Evolutionary conservation across 2,888 invertebrate genomes (phyloP).

Genomic region (Lathronympha strigana): DNA sequence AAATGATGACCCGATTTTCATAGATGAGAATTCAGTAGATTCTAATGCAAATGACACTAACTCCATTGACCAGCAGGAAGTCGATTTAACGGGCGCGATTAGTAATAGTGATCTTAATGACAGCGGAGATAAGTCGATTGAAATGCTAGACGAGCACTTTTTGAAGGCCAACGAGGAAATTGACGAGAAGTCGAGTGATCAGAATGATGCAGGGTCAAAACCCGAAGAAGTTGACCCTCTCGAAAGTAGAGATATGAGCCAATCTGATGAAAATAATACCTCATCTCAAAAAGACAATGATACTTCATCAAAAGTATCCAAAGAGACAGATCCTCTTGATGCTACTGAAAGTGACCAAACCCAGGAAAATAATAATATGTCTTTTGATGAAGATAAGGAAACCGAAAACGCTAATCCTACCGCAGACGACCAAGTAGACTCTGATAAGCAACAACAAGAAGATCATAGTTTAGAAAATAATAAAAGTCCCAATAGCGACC

Average conservation of each 20-base stretch:
- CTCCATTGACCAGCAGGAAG: conserved; percentile 61
- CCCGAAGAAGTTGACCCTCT: conserved; percentile 12
- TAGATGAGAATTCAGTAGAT: conserved; percentile 80
- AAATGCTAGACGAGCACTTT: conserved; percentile 43
- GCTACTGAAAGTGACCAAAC: conserved; percentile 42
- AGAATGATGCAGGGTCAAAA: conserved; percentile 19
- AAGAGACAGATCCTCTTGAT: conserved; percentile 34
- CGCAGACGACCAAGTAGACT: conserved; percentile 35
- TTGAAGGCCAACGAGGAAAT: conserved; percentile 32
- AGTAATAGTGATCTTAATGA: conserved; percentile 81
- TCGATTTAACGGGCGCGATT: conserved; percentile 65
- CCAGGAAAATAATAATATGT: conserved; percentile 45
- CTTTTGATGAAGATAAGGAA: conserved; percentile 21
- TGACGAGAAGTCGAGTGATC: conserved; percentile 35
- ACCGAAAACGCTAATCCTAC: conserved; percentile 35
- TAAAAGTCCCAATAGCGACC: background rate
- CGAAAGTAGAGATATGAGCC: background rate
- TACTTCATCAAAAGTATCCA: conserved; percentile 28
- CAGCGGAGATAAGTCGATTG: conserved; percentile 63
- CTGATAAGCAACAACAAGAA: conserved; percentile 33
- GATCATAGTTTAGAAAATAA: conserved; percentile 10
- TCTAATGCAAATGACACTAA: conserved; percentile 57
- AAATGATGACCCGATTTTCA: conserved; percentile 78
- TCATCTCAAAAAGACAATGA: conserved; percentile 29
- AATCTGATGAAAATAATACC: conserved; percentile 6